Evolutionary conservation across 2,888 invertebrate species (phyloP), one percentile per base, ranked within the genome.

Genomic region (Liopterus haemorrhoidalis): DNA sequence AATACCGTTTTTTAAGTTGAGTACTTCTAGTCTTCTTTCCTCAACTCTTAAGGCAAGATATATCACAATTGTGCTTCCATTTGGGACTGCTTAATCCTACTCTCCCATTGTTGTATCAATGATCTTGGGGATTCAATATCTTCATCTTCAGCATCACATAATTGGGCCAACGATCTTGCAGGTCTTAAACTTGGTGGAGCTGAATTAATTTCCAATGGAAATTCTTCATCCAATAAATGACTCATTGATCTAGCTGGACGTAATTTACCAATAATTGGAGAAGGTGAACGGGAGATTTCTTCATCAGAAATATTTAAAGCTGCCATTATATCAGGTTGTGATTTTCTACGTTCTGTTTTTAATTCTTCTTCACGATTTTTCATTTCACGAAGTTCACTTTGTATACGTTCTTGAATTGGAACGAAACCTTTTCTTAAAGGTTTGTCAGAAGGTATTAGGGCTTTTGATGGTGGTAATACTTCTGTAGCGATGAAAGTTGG

Each of bases 331-430:
- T 78, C 74, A 1, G 78, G 74, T 49, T 84, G 83, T n/a, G 66
- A 68, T 56, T 75, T 74, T 63, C 77, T 74, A 50, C 83, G 71
- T 70, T 79, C 74, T 53, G 75, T 72, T 74, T 85, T 85, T 30
- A 89, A 69, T 60, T 89, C 89, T 52, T 82, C 81, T 60, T 89
- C 89, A 42, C 89, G 73, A 52, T 79, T 78, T 59, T 86, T 84
- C 77, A 91, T 84, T 58, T 92, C 91, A 60, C 81, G 75, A 38
- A 93, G 69, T 65, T 93, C 93, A 51, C 81, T 81, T 60, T 88
- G 85, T 57, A 93, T 92, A 67, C 88, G 89, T 58, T 88, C 84
- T 63, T 92, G 90, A 2, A 91, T 88, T 0, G 90, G 85, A 3
- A 88, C 79, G 64, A 78, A 87, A 11, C 87, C 87, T 53, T 85